These are phyloP conservation scores for Oryzias curvinotus DNA, from an alignment of 2,113 vertebrate genomes.

Conservation along the genomic window DNA sequence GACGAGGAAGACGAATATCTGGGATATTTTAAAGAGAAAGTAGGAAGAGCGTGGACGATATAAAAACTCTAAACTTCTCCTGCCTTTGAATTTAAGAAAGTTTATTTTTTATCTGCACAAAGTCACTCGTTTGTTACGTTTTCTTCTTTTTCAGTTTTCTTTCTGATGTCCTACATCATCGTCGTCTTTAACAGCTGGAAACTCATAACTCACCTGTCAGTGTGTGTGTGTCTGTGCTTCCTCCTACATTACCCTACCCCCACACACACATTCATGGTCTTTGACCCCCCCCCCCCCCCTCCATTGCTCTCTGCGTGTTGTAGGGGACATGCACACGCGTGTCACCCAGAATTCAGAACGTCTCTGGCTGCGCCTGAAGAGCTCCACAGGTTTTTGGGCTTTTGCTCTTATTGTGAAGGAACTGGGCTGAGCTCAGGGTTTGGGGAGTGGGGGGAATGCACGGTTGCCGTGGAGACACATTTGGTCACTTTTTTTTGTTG, in stretches of 20 bases:
- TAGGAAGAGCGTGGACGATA: constrained; percentile 48
- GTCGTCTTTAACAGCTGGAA: constrained; percentile 22
- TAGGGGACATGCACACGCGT: constrained; percentile 24
- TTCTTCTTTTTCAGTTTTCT: constrained; percentile 17
- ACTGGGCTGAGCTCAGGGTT: constrained; percentile 18
- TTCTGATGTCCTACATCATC: constrained; percentile 37
- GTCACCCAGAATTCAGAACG: constrained; percentile 50
- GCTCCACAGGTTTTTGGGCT: constrained; percentile 16
- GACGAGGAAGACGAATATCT: constrained; percentile 22
- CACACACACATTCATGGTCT: neutral
- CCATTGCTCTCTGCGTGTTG: constrained; percentile 25
- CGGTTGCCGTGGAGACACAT: constrained; percentile 58
- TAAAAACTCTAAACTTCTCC: constrained; percentile 52
- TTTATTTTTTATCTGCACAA: constrained; percentile 27
- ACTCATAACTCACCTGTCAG: constrained; percentile 22
- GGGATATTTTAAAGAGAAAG: constrained; percentile 68
- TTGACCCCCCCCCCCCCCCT: constrained; percentile 12
- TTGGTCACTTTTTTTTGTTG: constrained; percentile 45
- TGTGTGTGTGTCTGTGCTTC: constrained; percentile 53
- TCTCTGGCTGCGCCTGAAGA: constrained; percentile 25
- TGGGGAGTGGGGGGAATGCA: constrained; percentile 48
- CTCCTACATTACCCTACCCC: neutral
- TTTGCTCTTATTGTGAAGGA: constrained; percentile 30
- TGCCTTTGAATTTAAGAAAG: constrained; percentile 61
- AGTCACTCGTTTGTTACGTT: constrained; percentile 8